Conservation (phyloP, 2,113 vertebrate species). For the Psittacula cyanocephala region DNA sequence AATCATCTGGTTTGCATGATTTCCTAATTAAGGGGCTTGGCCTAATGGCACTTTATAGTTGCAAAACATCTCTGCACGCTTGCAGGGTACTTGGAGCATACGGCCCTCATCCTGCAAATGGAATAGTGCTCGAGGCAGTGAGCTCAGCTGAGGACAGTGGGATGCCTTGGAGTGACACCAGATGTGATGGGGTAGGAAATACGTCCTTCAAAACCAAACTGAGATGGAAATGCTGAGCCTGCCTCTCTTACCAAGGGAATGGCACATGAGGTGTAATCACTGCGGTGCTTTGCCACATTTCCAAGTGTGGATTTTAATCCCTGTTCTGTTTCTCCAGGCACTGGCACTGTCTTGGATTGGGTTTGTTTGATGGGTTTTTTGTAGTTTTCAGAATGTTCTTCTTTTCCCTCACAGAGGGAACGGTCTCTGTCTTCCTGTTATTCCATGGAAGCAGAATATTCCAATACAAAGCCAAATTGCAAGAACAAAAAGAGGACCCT, state of each 20-base stretch:
- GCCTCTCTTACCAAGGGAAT: not conserved
- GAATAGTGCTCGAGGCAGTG: not conserved
- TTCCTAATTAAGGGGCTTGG: not conserved
- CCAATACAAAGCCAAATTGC: not conserved
- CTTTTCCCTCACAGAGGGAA: not conserved
- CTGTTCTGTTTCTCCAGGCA: not conserved
- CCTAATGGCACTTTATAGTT: not conserved
- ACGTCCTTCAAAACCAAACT: not conserved
- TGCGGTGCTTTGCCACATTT: rapidly evolving
- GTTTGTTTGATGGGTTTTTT: not conserved
- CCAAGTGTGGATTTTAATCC: not conserved
- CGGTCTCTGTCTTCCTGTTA: not conserved
- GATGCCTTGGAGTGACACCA: not conserved
- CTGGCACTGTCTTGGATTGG: not conserved
- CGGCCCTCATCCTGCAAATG: not conserved
- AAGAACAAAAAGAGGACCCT: not conserved
- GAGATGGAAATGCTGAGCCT: not conserved
- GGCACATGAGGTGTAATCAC: not conserved
- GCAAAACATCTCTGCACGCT: not conserved
- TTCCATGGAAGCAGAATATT: not conserved
- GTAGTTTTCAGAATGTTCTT: not conserved
- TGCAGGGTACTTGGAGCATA: not conserved
- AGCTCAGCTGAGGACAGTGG: not conserved
- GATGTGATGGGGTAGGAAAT: not conserved
- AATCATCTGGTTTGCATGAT: not conserved